Conservation (phyloP, 2,113 vertebrate genomes). For the Papio anubis region DNA sequence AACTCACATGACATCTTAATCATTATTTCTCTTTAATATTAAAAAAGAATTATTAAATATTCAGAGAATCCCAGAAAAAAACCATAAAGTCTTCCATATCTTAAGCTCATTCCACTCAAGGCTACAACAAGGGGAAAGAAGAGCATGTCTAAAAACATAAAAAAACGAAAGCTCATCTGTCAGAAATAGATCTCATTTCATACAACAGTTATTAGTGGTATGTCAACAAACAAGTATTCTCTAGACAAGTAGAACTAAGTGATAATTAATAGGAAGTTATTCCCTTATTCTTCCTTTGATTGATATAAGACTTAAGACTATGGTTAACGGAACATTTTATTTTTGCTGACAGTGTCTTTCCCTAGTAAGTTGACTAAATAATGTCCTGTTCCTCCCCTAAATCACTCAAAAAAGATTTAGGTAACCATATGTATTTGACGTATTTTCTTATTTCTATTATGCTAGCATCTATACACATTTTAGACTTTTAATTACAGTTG, state of each 20-base stretch:
- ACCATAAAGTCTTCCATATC: background rate
- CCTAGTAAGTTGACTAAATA: background rate
- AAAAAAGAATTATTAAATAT: background rate
- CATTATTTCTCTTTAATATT: background rate
- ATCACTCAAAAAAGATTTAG: background rate
- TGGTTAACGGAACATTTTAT: background rate
- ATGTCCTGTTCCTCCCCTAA: rapidly evolving
- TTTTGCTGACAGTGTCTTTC: background rate
- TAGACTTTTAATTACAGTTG: background rate
- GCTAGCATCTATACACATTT: background rate
- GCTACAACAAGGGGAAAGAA: background rate
- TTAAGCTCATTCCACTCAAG: background rate
- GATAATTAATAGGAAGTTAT: background rate
- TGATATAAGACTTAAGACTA: background rate
- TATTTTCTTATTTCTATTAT: background rate
- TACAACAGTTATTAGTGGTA: background rate
- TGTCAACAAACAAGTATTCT: background rate
- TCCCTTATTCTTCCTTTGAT: background rate
- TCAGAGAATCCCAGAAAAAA: background rate
- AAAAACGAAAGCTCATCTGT: background rate
- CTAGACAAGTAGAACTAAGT: background rate
- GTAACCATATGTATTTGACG: background rate
- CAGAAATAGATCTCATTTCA: background rate
- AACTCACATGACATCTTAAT: background rate
- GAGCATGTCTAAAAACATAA: background rate